Base-by-base conservation (phyloP, 2,797 vertebrate species). In the Valencia hispanica region DNA sequence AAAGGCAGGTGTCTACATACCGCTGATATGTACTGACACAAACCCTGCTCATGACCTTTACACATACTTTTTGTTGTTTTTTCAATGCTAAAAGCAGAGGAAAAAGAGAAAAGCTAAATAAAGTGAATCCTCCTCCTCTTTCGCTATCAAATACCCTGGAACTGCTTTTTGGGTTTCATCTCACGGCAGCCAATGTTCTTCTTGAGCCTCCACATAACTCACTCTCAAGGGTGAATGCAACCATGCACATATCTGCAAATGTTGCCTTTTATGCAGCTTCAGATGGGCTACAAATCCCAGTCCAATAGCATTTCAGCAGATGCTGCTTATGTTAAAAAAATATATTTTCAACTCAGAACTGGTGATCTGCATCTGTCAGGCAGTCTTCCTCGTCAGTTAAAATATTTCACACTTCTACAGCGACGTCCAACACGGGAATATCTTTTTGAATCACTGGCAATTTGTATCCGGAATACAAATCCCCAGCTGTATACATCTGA, bases 21-120 rank as follows among this genome's bases (percentile, higher is more conserved):
- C 66, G 34, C 75, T 90, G 80, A 90, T 89, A 59, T 27, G 53
- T 78, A 41, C 53, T 83, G 84, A 90, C 89, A 88, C 70, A 80
- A 79, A 73, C 76, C 83, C 83, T 88, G 84, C 77, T 75, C 68
- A 87, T 85, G 73, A 83, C 85, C 45, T 79, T 85, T 70, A 69
- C 50, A 18, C 15, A 27, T 22, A 32, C n/a, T 32, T 22, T 39
- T 27, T 5, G 4, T 18, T 25, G 34, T 48, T n/a, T 50, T 14
- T 39, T 34, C 68, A n/a, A 30, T 70, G 55, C 77, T 32, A 1
- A 59, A 72, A 71, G 63, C 10, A 48, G 69, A 74, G 66, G 30
- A 30, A 17, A 43, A 50, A 57, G 50, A 59, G 12, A 25, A 20
- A 77, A 70, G 50, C 18, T 25, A 75, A 76, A 77, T n/a, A 75